These are phyloP conservation scores for Agrotis clavis DNA, from an alignment of 2,888 invertebrate species.

Conservation along the genomic window DNA sequence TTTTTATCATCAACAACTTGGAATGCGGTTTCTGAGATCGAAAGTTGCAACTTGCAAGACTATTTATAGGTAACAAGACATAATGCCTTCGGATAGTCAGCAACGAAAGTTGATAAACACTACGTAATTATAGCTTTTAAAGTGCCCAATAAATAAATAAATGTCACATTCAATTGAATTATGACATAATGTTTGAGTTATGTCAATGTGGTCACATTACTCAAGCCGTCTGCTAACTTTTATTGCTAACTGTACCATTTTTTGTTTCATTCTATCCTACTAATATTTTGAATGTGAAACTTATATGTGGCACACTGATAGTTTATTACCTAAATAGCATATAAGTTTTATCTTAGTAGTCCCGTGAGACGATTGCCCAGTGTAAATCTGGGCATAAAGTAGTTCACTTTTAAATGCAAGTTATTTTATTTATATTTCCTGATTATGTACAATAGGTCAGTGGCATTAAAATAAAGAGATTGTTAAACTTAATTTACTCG, in stretches of 20 bases:
- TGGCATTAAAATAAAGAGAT: conserved; percentile 41
- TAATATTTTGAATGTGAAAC: no score
- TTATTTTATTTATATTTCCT: conserved; percentile 56
- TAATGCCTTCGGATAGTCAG: conserved; percentile 22
- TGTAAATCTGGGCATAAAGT: background rate
- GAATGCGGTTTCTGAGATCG: conserved; percentile 70
- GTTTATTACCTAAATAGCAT: no score
- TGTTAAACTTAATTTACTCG: conserved; percentile 19
- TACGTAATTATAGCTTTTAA: background rate
- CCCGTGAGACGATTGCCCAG: no score
- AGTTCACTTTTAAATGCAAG: conserved; percentile 27
- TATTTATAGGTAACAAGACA: conserved; percentile 73
- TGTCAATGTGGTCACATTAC: no score
- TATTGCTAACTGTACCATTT: conserved; percentile 3
- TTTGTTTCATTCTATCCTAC: conserved; percentile 18
- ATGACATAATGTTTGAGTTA: background rate
- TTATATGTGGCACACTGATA: no score
- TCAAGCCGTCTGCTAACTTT: background rate
- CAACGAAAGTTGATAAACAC: conserved; percentile 2
- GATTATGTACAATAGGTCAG: conserved; percentile 34
- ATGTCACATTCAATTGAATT: background rate
- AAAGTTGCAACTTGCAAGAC: conserved; percentile 70
- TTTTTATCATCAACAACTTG: conserved; percentile 40
- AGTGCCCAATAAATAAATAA: no score
- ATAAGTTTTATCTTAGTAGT: no score